Evolutionary conservation across 1,140 invertebrate genomes (phyloP), one percentile per base, ranked within the genome.

Genomic region (Drosophila pandora): DNA sequence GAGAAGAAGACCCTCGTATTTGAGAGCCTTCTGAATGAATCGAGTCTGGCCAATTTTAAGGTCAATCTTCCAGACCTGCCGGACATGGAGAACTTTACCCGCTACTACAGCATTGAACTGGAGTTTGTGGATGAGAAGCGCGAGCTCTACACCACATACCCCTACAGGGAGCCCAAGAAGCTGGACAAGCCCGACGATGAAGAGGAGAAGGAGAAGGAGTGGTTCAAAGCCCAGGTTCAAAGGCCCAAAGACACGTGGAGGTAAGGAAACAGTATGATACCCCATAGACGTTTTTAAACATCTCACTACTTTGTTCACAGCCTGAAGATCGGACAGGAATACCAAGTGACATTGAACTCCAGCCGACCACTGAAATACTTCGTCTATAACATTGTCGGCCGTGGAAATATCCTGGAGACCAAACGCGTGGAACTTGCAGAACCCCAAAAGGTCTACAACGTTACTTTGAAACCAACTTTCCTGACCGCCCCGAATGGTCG

Each of bases 321-420:
- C 28, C 94, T 95, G 0, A 93, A 91, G 34, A 94, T 95, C 61
- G 96, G 96, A 62, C 92, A 95, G 68, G 95, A 97, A 60, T 93
- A 98, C 21, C 94, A 95, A 63, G 94, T 98, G 12, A 93, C 95
- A 60, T 94, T 99, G 0, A 96, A 96, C 78, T 96, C 96, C 2
- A 98, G 97, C 0, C 94, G 95, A 64, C 94, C 95, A 0, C 91
- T 99, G 81, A 94, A 94, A 56, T 94, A 96, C 71, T 93, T 97
- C 17, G 95, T 94, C 69, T 97, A 97, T 83, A 94, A 97, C 82
- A 94, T 99, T 22, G 93, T 99, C 64, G 97, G 97, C 13, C 94
- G 97, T 43, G 97, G 97, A 2, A 95, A 97, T 90, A 95, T 99
- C 12, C 92, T 98, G 1, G 89, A 94, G 9, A 94, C 95, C 4